Conservation (phyloP, 2,888 invertebrate genomes). For the Macrophya annulata region DNA sequence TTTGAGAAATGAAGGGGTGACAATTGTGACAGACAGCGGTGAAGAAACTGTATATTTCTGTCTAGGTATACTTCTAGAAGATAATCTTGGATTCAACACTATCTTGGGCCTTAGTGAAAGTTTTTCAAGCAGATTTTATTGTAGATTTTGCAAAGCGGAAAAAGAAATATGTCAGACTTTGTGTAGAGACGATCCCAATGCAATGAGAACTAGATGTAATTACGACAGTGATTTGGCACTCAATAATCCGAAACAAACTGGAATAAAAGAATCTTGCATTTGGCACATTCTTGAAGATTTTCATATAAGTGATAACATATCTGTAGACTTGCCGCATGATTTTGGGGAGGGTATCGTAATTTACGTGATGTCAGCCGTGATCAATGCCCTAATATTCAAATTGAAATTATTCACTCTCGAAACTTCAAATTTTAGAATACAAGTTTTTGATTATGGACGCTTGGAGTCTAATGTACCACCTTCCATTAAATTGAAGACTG, state of each 20-base stretch:
- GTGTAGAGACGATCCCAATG: slow-evolving; percentile 39
- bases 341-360: slow-evolving; percentile 56
- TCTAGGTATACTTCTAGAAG: slow-evolving; percentile 55
- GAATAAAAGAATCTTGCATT: slow-evolving; percentile 55
- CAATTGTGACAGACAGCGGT: slow-evolving; percentile 9
- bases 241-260: slow-evolving; percentile 43
- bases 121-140: slow-evolving; percentile 45
- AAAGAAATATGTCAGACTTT: slow-evolving; percentile 44
- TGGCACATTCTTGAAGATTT: slow-evolving; percentile 57
- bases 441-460: slow-evolving; percentile 53
- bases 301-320: slow-evolving; percentile 53
- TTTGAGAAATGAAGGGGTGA: slow-evolving; percentile 44
- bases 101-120: slow-evolving; percentile 55
- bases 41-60: slow-evolving; percentile 56
- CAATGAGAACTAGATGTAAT: slow-evolving; percentile 37
- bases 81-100: slow-evolving; percentile 57
- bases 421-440: slow-evolving; percentile 53
- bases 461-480: slow-evolving; percentile 53
- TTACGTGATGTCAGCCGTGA: slow-evolving; percentile 58
- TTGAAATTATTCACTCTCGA: slow-evolving; percentile 58
- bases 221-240: slow-evolving; percentile 52
- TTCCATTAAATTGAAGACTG: slow-evolving; percentile 26
- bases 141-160: slow-evolving; percentile 50
- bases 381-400: slow-evolving; percentile 58
- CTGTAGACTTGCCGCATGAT: slow-evolving; percentile 59